Conservation (phyloP, 2,113 vertebrate genomes). For the Saimiri boliviensis region DNA sequence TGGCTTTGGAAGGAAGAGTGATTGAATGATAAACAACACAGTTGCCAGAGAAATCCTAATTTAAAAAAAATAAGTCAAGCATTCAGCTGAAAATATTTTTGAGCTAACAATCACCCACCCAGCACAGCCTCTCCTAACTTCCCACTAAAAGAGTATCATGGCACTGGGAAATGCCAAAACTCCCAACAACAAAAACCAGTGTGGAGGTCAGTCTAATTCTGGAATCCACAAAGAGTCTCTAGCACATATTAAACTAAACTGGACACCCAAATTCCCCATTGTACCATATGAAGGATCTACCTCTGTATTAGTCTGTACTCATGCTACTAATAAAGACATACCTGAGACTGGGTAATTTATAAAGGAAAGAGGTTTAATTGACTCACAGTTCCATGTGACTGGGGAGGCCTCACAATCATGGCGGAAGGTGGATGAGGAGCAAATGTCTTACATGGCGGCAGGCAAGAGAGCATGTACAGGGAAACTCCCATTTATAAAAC, state of each 20-base stretch:
- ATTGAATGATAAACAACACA: conserved; percentile 29
- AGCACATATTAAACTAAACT: background rate
- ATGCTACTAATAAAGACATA: too few relatives aligned
- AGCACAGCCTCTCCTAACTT: background rate
- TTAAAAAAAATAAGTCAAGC: conserved; percentile 20
- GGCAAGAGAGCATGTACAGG: too few relatives aligned
- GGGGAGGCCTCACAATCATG: too few relatives aligned
- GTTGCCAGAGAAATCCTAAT: background rate
- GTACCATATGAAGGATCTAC: background rate
- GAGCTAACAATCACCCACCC: background rate
- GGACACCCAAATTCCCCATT: background rate
- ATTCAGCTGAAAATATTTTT: background rate
- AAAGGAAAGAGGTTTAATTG: too few relatives aligned
- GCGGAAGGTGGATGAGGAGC: too few relatives aligned
- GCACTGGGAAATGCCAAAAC: background rate
- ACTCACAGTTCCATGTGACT: too few relatives aligned
- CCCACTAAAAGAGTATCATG: background rate
- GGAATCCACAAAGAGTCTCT: background rate
- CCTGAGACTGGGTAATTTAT: too few relatives aligned
- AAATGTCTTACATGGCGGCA: too few relatives aligned
- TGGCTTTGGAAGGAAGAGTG: background rate
- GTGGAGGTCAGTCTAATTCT: background rate
- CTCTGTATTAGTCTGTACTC: background rate
- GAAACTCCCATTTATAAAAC: too few relatives aligned
- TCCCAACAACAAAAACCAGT: background rate